These are phyloP conservation scores for Lycaena phlaeas DNA, from an alignment of 2,888 invertebrate species.

Conservation along the genomic window DNA sequence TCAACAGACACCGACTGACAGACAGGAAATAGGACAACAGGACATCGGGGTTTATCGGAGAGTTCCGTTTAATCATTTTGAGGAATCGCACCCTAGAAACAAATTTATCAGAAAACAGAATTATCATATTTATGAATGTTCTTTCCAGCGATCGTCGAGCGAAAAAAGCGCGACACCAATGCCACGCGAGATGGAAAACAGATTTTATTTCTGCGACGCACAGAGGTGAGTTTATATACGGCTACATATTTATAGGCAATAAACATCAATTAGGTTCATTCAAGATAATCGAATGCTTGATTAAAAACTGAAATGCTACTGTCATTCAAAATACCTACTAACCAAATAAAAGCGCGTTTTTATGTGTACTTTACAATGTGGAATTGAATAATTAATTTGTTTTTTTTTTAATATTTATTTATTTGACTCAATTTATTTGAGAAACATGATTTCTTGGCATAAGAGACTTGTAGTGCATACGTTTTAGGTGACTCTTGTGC, in stretches of 20 bases:
- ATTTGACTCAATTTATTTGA: too few relatives aligned
- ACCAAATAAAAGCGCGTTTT: too few relatives aligned
- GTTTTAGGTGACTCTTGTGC: too few relatives aligned
- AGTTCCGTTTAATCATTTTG: too few relatives aligned
- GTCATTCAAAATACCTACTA: not conserved
- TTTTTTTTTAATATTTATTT: too few relatives aligned
- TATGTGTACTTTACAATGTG: too few relatives aligned
- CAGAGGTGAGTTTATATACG: slow-evolving; percentile 35
- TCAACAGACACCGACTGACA: too few relatives aligned
- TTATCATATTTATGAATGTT: not conserved
- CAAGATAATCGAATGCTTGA: slow-evolving; percentile 3
- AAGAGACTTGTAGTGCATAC: too few relatives aligned
- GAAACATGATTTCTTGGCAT: too few relatives aligned
- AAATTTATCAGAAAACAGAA: not conserved
- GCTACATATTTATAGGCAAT: not conserved
- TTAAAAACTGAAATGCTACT: not conserved
- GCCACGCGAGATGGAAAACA: slow-evolving; percentile 49
- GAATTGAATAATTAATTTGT: too few relatives aligned
- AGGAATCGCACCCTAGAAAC: not conserved
- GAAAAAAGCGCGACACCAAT: slow-evolving; percentile 43
- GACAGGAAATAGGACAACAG: too few relatives aligned
- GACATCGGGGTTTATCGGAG: too few relatives aligned
- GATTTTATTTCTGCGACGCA: slow-evolving; percentile 35
- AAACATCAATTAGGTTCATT: not conserved
- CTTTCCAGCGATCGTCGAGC: slow-evolving; percentile 40